Evolutionary conservation across 2,797 vertebrate genomes (phyloP), one percentile per base, ranked within the genome.

Genomic region (Helostoma temminkii): DNA sequence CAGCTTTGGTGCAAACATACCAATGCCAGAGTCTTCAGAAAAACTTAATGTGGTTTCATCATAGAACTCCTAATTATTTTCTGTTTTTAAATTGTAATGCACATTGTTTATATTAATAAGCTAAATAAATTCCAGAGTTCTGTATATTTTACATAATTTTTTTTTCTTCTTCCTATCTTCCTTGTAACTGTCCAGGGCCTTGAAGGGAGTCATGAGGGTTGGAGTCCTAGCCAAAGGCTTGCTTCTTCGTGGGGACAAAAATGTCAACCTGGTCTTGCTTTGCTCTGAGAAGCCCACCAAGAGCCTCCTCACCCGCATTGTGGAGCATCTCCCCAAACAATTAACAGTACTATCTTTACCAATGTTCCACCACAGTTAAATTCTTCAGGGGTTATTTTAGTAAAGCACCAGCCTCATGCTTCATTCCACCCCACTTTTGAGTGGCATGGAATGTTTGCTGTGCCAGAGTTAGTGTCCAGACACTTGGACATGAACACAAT

Each of bases 221-320:
- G 98, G 97, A 8, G 96, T 99, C 64, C 88, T 99, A 87, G 98
- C 98, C 59, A 99, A 99, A 94, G 98, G 98, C 47, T 91, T 99
- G 72, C 94, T 99, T 2, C 93, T 99, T n/a, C 95, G 96, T 37
- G 98, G 98, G 72, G 98, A 99, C 78, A 94, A 96, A 88, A 96
- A 96, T 0, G 97, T 99, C 82, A 96, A 95, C 87, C 94, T 99
- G 45, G 98, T 99, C 76, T 89, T 99, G 67, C 95, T 99, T 5
- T 99, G 97, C 80, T 95, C 96, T 3, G 97, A 99, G 84, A 98
- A 97, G 78, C 98, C 97, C 50, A 97, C 96, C 43, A 96, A 94
- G 88, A 82, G 75, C 0, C 94, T 99, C 71, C 94, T 99, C 28
- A 91, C 85, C 47, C 90, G 94, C 85, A 98, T 99, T 83, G 92